phyloP scores from a whole-genome alignment of 2,888 invertebrate genomes.

The Tubulanus polymorphus region DNA sequence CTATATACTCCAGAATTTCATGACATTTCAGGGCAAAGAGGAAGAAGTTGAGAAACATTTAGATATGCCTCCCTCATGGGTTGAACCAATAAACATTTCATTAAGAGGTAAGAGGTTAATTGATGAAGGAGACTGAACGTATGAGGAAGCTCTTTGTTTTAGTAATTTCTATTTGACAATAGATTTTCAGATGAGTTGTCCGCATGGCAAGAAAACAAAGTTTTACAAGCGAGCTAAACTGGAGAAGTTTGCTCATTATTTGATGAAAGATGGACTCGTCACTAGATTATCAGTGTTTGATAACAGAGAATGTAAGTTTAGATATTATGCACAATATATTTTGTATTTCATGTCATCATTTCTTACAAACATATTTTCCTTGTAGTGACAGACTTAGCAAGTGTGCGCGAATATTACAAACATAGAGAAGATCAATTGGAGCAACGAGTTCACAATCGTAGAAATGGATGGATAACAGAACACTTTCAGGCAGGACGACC shows the following conservation, averaged over 20 bases:
- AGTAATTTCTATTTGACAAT: slow-evolving; percentile 7
- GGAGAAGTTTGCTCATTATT: slow-evolving; percentile 75
- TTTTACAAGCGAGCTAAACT: slow-evolving; percentile 70
- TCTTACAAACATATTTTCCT: slow-evolving; percentile 4
- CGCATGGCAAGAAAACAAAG: slow-evolving; percentile 61
- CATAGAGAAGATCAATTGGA: slow-evolving; percentile 48
- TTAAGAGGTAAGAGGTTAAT: slow-evolving; percentile 32
- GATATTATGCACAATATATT: background rate
- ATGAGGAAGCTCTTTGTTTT: too few relatives aligned
- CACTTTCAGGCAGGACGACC: slow-evolving; percentile 43
- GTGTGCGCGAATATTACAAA: slow-evolving; percentile 46
- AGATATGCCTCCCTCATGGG: slow-evolving; percentile 54
- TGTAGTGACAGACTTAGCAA: slow-evolving; percentile 42
- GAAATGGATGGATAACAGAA: slow-evolving; percentile 49
- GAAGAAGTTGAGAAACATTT: slow-evolving; percentile 49
- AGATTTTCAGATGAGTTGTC: slow-evolving; percentile 63
- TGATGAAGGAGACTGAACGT: background rate
- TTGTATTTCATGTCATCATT: background rate
- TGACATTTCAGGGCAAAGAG: slow-evolving; percentile 34
- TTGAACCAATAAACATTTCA: slow-evolving; percentile 40
- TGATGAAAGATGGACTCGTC: slow-evolving; percentile 68
- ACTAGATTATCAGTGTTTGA: slow-evolving; percentile 50
- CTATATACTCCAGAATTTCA: too few relatives aligned
- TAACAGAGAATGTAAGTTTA: slow-evolving; percentile 46
- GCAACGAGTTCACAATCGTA: slow-evolving; percentile 42